These are phyloP conservation scores for Rhabdophis nuchalis DNA, from an alignment of 2,797 vertebrate species.

Conservation along the genomic window DNA sequence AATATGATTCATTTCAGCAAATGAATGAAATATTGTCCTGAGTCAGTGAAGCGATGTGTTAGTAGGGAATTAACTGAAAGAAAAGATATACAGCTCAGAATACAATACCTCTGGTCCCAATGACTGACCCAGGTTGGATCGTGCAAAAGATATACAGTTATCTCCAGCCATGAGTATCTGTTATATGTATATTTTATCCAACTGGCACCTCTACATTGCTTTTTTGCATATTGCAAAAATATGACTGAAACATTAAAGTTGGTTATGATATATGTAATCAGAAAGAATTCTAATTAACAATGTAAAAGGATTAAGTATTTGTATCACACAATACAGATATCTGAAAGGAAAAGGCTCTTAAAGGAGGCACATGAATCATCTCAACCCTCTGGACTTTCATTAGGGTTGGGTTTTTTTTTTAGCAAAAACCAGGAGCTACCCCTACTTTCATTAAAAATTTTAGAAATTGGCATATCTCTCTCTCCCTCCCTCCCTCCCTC, in stretches of 20 bases:
- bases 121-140: not conserved
- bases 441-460: not conserved
- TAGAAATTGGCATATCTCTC: not conserved
- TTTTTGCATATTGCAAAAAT: not conserved
- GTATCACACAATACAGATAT: not conserved
- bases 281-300: not conserved
- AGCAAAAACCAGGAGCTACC: not conserved
- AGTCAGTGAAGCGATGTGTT: not conserved
- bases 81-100: not conserved
- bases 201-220: not conserved
- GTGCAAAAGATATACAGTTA: not conserved
- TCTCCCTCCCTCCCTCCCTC: too few species aligned
- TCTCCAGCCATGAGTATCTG: not conserved
- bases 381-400: not conserved
- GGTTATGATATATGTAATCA: not conserved
- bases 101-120: not conserved
- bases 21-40: not conserved
- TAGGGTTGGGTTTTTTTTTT: not conserved
- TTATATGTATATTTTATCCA: not conserved
- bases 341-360: not conserved
- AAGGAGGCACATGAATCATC: not conserved
- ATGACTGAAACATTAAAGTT: not conserved
- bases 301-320: not conserved
- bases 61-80: not conserved
- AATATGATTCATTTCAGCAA: not conserved